phyloP scores from a whole-genome alignment of 2,888 invertebrate species.

The Drosophila affinis region DNA sequence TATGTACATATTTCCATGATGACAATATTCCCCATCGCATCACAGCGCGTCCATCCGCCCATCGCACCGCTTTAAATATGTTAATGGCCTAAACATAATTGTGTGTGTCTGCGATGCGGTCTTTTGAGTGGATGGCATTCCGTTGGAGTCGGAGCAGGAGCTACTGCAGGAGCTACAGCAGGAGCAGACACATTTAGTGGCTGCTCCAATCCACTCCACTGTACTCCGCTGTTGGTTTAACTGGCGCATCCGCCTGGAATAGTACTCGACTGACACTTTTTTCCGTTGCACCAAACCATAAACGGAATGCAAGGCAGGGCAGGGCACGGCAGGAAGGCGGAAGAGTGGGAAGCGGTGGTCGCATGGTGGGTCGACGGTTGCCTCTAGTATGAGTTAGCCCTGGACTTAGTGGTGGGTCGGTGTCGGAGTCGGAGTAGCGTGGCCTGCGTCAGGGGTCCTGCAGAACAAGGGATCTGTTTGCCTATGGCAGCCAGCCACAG shows the following conservation, averaged over 20 bases:
- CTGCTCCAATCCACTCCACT: conserved; percentile 3
- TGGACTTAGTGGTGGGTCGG: conserved; percentile 42
- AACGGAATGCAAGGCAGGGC: conserved; percentile 12
- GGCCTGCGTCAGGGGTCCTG: not conserved
- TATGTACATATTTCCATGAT: not conserved
- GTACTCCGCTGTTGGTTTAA: conserved; percentile 7
- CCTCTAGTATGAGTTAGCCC: conserved; percentile 72
- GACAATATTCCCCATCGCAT: not conserved
- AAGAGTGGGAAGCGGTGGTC: conserved; percentile 14
- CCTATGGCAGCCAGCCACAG: conserved; percentile 21
- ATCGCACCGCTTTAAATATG: conserved; percentile 43
- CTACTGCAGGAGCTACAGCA: conserved; percentile 3
- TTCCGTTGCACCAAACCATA: conserved; percentile 44
- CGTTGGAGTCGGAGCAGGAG: conserved; percentile 25
- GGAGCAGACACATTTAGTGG: conserved; percentile 4
- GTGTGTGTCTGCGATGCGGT: conserved; percentile 38
- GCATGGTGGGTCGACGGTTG: conserved; percentile 26
- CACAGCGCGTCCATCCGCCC: not conserved
- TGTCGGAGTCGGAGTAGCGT: no score
- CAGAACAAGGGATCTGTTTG: conserved; percentile 30
- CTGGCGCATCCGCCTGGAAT: conserved; percentile 50
- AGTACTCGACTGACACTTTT: conserved; percentile 72
- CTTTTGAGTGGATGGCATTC: conserved; percentile 43
- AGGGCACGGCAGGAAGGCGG: not conserved
- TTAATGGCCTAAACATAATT: conserved; percentile 63